Percentiles rank a stretch among this genome's conserved stretches.
Conservation (phyloP, 2,113 vertebrate species). For the Dicrurus megarhynchus region DNA sequence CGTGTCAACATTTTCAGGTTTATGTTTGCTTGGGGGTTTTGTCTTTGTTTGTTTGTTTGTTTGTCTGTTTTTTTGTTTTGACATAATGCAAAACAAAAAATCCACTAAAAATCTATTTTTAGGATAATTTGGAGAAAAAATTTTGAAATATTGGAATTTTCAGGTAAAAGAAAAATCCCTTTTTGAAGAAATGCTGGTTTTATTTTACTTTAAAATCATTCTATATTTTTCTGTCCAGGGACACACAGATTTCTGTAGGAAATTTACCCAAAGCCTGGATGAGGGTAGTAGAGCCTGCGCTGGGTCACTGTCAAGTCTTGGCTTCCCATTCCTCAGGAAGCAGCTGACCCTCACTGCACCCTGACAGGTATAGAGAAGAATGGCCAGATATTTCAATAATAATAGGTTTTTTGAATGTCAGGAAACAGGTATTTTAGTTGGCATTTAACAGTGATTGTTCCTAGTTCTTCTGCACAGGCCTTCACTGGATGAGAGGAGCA, state of each 20-base stretch:
- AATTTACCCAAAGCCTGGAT: not conserved
- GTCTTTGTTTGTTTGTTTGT: not conserved
- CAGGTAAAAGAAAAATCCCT: not conserved
- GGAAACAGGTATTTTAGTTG: not conserved
- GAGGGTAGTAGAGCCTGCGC: not conserved
- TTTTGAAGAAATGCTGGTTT: not conserved
- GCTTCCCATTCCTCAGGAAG: not conserved
- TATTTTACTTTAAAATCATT: not conserved
- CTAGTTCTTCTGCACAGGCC: not conserved
- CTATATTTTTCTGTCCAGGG: not conserved
- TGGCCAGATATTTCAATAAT: not conserved
- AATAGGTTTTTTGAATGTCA: not conserved
- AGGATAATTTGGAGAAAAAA: not conserved
- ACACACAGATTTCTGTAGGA: not conserved
- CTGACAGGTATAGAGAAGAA: not conserved
- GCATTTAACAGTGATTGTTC: not conserved
- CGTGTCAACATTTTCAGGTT: not conserved
- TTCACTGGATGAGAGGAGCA: not conserved
- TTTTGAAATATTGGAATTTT: not conserved
- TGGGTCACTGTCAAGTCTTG: not conserved
- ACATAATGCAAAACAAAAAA: not conserved
- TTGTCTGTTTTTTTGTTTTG: fast-evolving
- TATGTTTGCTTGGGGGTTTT: not conserved
- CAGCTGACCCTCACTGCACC: not conserved
- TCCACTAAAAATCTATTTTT: not conserved